These are phyloP conservation scores for Cotesia vestalis DNA, from an alignment of 1,140 invertebrate genomes.

Conservation along the genomic window DNA sequence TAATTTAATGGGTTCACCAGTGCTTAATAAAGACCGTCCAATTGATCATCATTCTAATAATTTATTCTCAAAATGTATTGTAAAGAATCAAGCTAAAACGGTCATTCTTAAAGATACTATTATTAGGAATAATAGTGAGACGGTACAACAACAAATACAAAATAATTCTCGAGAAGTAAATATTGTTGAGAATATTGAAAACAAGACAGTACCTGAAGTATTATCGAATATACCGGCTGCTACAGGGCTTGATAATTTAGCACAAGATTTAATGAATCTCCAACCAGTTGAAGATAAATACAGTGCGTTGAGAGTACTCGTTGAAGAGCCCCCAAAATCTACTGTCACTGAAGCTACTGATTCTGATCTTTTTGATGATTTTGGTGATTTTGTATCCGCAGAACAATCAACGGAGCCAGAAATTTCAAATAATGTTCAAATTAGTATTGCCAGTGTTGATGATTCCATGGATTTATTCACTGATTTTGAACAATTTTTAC, in stretches of 20 bases:
- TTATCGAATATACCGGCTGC: neutral
- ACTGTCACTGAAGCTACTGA: constrained; percentile 31
- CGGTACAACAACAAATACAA: constrained; percentile 41
- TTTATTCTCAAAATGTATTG: constrained; percentile 61
- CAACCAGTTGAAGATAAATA: constrained; percentile 64
- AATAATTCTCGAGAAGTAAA: constrained; percentile 1
- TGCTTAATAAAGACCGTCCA: neutral
- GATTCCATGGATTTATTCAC: constrained; percentile 57
- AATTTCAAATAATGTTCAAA: constrained; percentile 31
- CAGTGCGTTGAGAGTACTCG: constrained; percentile 63
- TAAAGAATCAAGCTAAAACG: constrained; percentile 61
- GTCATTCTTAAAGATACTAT: constrained; percentile 64
- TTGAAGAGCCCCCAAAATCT: constrained; percentile 48
- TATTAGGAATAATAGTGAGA: constrained; percentile 53
- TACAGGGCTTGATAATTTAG: constrained; percentile 41
- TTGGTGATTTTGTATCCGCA: constrained; percentile 70
- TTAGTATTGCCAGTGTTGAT: constrained; percentile 38
- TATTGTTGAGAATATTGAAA: neutral
- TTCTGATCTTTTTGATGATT: constrained; percentile 62
- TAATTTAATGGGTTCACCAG: constrained; percentile 16
- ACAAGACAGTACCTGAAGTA: constrained; percentile 36
- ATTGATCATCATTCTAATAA: constrained; percentile 38
- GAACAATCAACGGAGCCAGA: constrained; percentile 45
- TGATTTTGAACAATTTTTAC: constrained; percentile 55
- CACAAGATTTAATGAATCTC: constrained; percentile 60